A percentile compares a stretch with the other conserved stretches of the same genome.
Evolutionary conservation across 2,888 invertebrate species (phyloP).

Genomic region (Andricus curvator): DNA sequence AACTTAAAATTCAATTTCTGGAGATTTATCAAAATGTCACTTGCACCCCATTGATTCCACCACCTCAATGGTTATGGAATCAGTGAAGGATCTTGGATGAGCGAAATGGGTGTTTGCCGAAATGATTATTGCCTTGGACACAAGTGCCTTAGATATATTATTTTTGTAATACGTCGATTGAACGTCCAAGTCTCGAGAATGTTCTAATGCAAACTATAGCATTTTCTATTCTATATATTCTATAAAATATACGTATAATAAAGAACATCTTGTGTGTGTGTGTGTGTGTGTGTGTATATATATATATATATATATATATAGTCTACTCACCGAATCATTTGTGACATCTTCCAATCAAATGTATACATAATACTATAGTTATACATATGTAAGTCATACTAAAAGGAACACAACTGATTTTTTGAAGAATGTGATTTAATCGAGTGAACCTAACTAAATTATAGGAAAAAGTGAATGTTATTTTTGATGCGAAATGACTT

Average conservation of each 20-base stretch:
- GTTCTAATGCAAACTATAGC: slow-evolving; percentile 49
- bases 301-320: slow-evolving; percentile 47
- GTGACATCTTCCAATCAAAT: slow-evolving; percentile 12
- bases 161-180: slow-evolving; percentile 56
- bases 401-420: neutral
- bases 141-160: slow-evolving; percentile 57
- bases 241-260: slow-evolving; percentile 45
- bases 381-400: neutral
- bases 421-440: neutral
- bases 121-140: slow-evolving; percentile 51
- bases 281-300: too few species aligned
- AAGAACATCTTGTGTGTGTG: too few species aligned
- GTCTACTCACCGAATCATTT: slow-evolving; percentile 30
- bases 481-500: too few species aligned
- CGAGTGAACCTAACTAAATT: neutral
- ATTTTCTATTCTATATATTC: slow-evolving; percentile 44
- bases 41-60: neutral
- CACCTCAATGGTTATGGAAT: neutral
- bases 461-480: too few species aligned
- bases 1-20: too few species aligned
- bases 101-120: slow-evolving; percentile 1
- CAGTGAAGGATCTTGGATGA: slow-evolving; percentile 16
- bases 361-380: neutral
- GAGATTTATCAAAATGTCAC: too few species aligned
- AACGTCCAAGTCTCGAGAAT: slow-evolving; percentile 43